Evolutionary conservation across 2,797 vertebrate genomes (phyloP), one percentile per base, ranked within the genome.

Genomic region (Iguana delicatissima): DNA sequence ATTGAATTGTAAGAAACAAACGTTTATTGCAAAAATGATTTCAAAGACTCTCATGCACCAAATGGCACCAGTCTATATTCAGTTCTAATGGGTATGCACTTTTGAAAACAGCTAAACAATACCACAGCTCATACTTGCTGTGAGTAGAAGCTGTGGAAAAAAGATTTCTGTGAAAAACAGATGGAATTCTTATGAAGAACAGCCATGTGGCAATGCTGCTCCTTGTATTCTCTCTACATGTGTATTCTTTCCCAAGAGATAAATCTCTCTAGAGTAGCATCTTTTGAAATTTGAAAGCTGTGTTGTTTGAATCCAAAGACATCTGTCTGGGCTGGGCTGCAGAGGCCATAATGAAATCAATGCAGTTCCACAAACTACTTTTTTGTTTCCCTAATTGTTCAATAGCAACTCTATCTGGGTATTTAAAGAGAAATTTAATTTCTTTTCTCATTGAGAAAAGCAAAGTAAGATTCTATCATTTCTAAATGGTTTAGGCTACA

Each of bases 181-280:
- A 90, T 90, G 84, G 84, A 82, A 90, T 10, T 86, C 38, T 89
- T 89, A 14, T 73, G 84, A 90, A 86, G 55, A 86, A 82, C 89
- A 90, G 79, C 84, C 77, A 24, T 67, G 69, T 64, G 84, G 67
- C 77, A 86, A 52, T 24, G 46, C 64, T 86, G 77, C 82, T 62
- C 84, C 81, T 76, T 7, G 29, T 74, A 59, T 86, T 81, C 67
- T 81, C 89, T 69, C 84, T 62, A 55, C 72, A 14, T 82, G 55
- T 86, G 62, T 81, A 82, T 90, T 90, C 52, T 82, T 90, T 90
- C 84, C 84, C 77, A 86, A 81, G 89, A 82, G 84, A 73, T 82
- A 86, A 57, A 74, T 81, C 67, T 90, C 77, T 86, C 84, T 82
- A 64, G 79, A 57, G 89, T 76, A 55, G 46, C 84, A 82, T 74